Base-by-base conservation (phyloP, 2,113 vertebrate species). In the Lycaon pictus region DNA sequence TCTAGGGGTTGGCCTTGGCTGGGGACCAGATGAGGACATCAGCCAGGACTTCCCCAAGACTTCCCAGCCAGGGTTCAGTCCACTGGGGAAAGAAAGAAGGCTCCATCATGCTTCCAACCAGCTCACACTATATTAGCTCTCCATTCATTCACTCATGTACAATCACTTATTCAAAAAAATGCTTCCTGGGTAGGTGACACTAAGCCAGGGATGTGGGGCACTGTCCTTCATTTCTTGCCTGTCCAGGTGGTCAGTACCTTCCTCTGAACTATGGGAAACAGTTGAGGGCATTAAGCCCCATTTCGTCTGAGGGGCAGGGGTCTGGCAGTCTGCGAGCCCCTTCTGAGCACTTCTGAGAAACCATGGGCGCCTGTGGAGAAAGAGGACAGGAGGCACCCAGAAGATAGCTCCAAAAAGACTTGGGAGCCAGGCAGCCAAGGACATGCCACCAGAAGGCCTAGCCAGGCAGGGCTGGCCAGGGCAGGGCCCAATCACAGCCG, bases 61-160 rank as follows among this genome's bases (percentile, higher is more conserved):
- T 11, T 19, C n/a, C 37, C 35, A 32, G 27, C 48, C 65, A 69
- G 88, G 25, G 35, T n/a, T 87, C 32, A 0, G 48, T 23, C 43
- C 35, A 17, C 29, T 19, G 48, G 2, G 22, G 48, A 27, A 56
- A 32, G 23, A 71, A 37, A 0, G 43, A 60, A 88, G 60, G 23
- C 32, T 48, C 67, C 37, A 17, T 10, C 7, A 0, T 1, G 32
- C 37, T 7, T 55, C 23, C 43, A 23, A 16, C 51, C 2, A 19
- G 65, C 22, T 23, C 60, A 2, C 7, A 56, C 58, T 27, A 53
- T 0, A 51, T 0, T 0, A 74, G 48, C 58, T 20, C 7, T 15
- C 20, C 62, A 7, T 27, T 37, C 67, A 15, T 22, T 69, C 35
- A 17, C 32, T 67, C 1, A 5, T 0, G 3, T 3, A 6, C 1